These are phyloP conservation scores for Sinocyclocheilus anophthalmus DNA, from an alignment of 2,113 vertebrate genomes.

Conservation along the genomic window DNA sequence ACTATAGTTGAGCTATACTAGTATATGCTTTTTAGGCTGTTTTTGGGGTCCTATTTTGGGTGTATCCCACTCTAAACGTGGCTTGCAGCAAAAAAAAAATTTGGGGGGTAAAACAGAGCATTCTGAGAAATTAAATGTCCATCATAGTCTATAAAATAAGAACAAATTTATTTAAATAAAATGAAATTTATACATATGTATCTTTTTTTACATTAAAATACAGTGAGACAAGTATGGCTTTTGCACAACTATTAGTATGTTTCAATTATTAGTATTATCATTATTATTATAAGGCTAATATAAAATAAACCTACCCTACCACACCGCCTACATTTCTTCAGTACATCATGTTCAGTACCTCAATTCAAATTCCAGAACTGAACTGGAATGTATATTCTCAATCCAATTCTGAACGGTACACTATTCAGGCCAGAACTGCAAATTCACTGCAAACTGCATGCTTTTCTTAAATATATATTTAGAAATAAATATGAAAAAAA, in stretches of 20 bases:
- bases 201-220: not conserved
- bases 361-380: not conserved
- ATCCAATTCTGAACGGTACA: not conserved
- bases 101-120: not conserved
- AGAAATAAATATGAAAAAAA: conserved; percentile 4
- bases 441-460: conserved; percentile 1
- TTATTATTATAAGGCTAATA: not conserved
- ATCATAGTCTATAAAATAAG: not conserved
- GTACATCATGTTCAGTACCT: not conserved
- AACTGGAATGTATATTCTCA: not conserved
- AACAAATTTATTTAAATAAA: not conserved
- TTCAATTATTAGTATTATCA: not conserved
- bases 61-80: no score
- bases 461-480: conserved; percentile 20
- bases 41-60: not conserved
- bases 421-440: not conserved
- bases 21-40: not conserved
- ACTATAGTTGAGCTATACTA: not conserved
- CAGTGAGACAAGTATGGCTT: not conserved
- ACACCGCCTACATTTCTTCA: not conserved
- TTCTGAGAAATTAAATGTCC: not conserved
- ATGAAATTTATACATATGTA: not conserved
- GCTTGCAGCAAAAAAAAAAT: not conserved
- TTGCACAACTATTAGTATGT: not conserved
- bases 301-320: not conserved